phyloP scores from a whole-genome alignment of 2,888 invertebrate species.

The Ormyrus pomaceus region DNA sequence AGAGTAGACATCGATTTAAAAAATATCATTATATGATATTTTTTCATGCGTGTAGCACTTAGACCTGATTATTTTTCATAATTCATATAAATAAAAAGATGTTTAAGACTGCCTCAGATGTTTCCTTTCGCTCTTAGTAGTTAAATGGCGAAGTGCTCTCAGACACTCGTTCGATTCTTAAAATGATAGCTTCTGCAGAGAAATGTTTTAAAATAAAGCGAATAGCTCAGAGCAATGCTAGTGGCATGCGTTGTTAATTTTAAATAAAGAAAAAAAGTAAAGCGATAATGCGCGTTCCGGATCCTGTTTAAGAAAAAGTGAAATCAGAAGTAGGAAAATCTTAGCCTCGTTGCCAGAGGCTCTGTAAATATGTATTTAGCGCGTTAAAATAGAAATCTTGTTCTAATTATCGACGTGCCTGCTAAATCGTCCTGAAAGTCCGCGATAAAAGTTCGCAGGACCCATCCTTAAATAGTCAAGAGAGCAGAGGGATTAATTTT shows the following conservation, averaged over 20 bases:
- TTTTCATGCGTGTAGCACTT: conserved; percentile 51
- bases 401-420: conserved; percentile 72
- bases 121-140: conserved; percentile 53
- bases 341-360: conserved; percentile 64
- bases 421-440: conserved; percentile 68
- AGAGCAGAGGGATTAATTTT: conserved; percentile 52
- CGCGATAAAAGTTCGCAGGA: conserved; percentile 55
- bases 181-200: conserved; percentile 53
- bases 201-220: conserved; percentile 48
- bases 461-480: conserved; percentile 56
- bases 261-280: conserved; percentile 47
- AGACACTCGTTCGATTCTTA: conserved; percentile 39
- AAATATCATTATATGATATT: conserved; percentile 53
- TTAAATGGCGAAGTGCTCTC: conserved; percentile 34
- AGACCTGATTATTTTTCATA: conserved; percentile 58
- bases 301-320: conserved; percentile 58
- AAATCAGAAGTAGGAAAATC: conserved; percentile 59
- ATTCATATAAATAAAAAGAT: conserved; percentile 54
- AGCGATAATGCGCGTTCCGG: conserved; percentile 65
- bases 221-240: conserved; percentile 53
- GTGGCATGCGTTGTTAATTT: conserved; percentile 55
- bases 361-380: conserved; percentile 75
- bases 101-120: conserved; percentile 55
- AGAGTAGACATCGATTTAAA: conserved; percentile 48
- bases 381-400: conserved; percentile 74